Percentiles rank a stretch among this genome's conserved stretches.
Conservation (phyloP, 2,113 vertebrate genomes). For the Conger conger region DNA sequence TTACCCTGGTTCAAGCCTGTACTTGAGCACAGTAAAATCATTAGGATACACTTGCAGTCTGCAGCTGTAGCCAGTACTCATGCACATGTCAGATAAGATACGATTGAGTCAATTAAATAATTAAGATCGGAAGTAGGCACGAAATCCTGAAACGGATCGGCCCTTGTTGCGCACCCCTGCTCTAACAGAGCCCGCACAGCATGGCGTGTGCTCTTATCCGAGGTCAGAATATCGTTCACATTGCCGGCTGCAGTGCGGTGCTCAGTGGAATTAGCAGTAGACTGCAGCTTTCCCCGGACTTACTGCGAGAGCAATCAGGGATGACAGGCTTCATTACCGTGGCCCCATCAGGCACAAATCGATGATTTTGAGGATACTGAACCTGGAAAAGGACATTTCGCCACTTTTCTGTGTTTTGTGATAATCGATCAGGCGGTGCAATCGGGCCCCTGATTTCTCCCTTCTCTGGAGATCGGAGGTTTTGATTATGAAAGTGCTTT, state of each 20-base stretch:
- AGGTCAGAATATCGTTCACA: not conserved
- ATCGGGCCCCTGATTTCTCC: not conserved
- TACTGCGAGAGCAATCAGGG: not conserved
- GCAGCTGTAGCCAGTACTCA: too few relatives aligned
- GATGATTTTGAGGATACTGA: not conserved
- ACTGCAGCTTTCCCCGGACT: not conserved
- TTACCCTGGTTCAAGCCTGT: too few relatives aligned
- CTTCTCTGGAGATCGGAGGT: not conserved
- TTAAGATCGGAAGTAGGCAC: too few relatives aligned
- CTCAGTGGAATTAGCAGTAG: not conserved
- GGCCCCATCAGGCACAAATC: not conserved
- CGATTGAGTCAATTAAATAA: too few relatives aligned
- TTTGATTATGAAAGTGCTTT: not conserved
- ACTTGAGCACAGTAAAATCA: too few relatives aligned
- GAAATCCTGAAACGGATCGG: too few relatives aligned
- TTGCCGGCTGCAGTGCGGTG: not conserved
- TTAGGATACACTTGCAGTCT: too few relatives aligned
- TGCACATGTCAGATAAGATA: too few relatives aligned
- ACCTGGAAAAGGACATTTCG: not conserved
- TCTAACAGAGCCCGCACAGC: not conserved
- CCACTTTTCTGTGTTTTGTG: not conserved
- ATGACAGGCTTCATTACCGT: not conserved
- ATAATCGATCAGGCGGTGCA: not conserved
- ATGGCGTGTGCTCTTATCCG: not conserved
- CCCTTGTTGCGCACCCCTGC: too few relatives aligned